Conservation (phyloP, 2,797 vertebrate genomes). For the Anguilla pacifica region DNA sequence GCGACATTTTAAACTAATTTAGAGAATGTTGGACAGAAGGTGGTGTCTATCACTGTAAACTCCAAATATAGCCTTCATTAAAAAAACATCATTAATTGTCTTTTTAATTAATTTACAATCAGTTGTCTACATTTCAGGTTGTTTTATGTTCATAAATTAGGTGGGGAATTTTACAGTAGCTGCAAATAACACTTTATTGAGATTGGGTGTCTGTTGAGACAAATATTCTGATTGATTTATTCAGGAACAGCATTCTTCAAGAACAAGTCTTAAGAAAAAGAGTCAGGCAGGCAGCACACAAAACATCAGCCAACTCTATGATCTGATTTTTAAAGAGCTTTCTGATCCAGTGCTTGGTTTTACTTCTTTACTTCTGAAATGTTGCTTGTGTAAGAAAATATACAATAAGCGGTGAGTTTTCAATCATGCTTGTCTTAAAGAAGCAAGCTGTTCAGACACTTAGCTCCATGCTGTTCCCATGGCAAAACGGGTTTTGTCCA, state of each 20-base stretch:
- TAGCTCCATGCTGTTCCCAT: not conserved
- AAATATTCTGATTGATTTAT: not conserved
- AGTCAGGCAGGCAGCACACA: not conserved
- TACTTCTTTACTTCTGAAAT: not conserved
- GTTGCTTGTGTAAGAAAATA: not conserved
- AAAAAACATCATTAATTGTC: not conserved
- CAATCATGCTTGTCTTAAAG: not conserved
- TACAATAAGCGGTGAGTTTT: not conserved
- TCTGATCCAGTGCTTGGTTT: not conserved
- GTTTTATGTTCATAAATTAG: not conserved
- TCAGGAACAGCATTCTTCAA: not conserved
- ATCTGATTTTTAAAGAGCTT: too few relatives aligned
- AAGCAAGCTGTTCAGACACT: not conserved
- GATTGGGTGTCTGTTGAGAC: constrained; percentile 11
- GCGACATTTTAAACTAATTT: not conserved
- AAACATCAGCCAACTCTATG: not conserved
- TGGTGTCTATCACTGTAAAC: too few relatives aligned
- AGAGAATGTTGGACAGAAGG: not conserved
- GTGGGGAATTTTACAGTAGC: not conserved
- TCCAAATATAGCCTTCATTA: not conserved
- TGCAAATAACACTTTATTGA: not conserved
- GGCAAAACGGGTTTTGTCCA: not conserved
- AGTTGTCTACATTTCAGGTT: not conserved
- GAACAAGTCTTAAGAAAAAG: not conserved
- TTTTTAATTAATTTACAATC: not conserved